Conservation (phyloP, 2,113 vertebrate species). For the Elaphurus davidianus region DNA sequence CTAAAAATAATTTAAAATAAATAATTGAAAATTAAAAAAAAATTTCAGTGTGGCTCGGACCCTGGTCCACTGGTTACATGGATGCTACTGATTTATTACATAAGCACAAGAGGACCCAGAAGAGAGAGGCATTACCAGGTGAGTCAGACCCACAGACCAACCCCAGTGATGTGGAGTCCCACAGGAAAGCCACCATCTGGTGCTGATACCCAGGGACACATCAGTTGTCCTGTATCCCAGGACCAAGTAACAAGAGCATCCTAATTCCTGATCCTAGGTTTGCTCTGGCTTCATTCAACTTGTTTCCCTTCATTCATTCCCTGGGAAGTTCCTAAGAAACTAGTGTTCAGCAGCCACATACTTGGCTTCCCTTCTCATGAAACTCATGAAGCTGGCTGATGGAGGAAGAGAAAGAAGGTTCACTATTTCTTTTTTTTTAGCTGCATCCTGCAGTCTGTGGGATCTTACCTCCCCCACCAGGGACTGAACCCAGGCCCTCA, state of each 20-base stretch:
- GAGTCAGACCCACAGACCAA: neutral
- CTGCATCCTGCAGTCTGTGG: neutral
- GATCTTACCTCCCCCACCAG: neutral
- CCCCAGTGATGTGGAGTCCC: neutral
- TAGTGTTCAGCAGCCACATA: too few species aligned
- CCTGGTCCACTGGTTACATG: neutral
- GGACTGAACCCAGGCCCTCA: neutral
- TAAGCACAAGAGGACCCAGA: neutral
- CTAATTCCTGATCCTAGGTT: neutral
- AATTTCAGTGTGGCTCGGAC: neutral
- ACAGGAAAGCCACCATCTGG: neutral
- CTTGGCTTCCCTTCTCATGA: neutral
- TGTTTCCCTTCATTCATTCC: neutral
- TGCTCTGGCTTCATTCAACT: neutral
- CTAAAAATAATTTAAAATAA: too few species aligned
- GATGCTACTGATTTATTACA: neutral
- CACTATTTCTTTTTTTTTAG: neutral
- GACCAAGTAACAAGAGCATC: neutral
- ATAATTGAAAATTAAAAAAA: neutral
- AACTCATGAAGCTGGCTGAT: neutral
- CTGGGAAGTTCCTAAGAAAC: neutral
- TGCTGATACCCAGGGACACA: neutral
- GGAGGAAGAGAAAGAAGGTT: neutral
- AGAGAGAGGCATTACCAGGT: fast-evolving
- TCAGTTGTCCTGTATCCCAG: neutral